Conservation (phyloP, 2,113 vertebrate genomes). For the Percopsis transmontana region DNA sequence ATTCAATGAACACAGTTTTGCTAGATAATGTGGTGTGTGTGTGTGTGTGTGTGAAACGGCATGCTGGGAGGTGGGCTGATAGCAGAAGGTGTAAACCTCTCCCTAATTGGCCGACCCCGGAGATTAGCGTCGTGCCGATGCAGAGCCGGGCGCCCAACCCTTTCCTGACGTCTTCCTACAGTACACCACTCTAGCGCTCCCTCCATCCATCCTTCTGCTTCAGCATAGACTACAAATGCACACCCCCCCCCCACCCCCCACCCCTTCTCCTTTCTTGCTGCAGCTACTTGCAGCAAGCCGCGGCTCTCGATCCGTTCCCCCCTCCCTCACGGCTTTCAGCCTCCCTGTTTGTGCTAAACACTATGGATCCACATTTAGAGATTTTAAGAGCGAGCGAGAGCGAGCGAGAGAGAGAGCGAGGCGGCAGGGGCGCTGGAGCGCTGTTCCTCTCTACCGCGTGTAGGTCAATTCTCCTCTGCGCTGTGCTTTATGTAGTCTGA, state of each 20-base stretch:
- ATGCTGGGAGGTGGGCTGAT: not conserved
- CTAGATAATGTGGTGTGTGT: not conserved
- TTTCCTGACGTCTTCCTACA: constrained; percentile 18
- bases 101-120: constrained; percentile 41
- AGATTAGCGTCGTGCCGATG: constrained; percentile 47
- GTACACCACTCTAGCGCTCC: constrained; percentile 47
- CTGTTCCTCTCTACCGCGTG: constrained; percentile 40
- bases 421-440: not conserved
- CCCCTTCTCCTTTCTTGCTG: constrained; percentile 37
- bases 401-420: constrained; percentile 6
- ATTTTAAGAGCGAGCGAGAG: constrained; percentile 48
- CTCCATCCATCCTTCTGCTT: constrained; percentile 61
- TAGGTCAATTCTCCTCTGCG: too few relatives aligned
- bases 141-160: constrained; percentile 42
- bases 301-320: constrained; percentile 45
- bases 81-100: not conserved
- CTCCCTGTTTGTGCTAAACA: constrained; percentile 35
- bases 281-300: constrained; percentile 54
- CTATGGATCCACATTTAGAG: constrained; percentile 39
- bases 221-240: constrained; percentile 21
- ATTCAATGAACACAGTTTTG: not conserved
- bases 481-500: constrained; percentile 42
- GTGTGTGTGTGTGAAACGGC: constrained; percentile 4
- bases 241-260: not conserved
- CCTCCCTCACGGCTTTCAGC: constrained; percentile 34